Evolutionary conservation across 2,797 vertebrate species (phyloP), one percentile per base, ranked within the genome.

Genomic region (Lithobates pipiens): DNA sequence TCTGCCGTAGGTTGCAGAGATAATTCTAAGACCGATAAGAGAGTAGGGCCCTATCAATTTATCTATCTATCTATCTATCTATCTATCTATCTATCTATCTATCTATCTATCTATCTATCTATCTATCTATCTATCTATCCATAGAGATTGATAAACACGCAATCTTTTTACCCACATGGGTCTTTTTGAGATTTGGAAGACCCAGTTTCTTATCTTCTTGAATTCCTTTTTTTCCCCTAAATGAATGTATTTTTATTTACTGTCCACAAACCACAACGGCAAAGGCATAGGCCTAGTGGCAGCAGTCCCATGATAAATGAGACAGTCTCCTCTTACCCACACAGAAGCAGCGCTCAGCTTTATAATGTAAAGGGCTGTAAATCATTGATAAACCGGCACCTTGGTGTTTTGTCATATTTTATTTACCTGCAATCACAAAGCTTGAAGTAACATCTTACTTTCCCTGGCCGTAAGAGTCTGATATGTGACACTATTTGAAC

Each of bases 341-440:
- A 87, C 76, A 83, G 80, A 87, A 79, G 71, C 85, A 70, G 75
- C 71, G 42, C 32, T 87, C 85, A 76, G 86, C 76, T 87, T 83
- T 80, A 87, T 79, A 87, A 87, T 87, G 81, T 87, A 83, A 87
- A 84, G 86, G 86, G 86, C 86, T 27, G 86, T 87, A 87, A 87
- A 87, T 87, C 86, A 87, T 80, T 87, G 86, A 87, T 87, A 87
- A 87, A 87, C 86, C 76, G 76, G 86, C 86, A 87, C 86, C 86
- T 87, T 87, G 86, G 76, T 87, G 71, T 84, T 87, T 83, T 87
- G 86, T 87, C 86, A 87, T 87, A 83, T 87, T 87, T 79, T 87
- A 87, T 87, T 87, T 87, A 87, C 86, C 86, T 83, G 81, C 86
- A 87, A 87, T 87, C 81, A 84, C 76, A 87, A 87, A 87, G 86